Conservation (phyloP, 2,888 invertebrate genomes). For the Tenodera sinensis region DNA sequence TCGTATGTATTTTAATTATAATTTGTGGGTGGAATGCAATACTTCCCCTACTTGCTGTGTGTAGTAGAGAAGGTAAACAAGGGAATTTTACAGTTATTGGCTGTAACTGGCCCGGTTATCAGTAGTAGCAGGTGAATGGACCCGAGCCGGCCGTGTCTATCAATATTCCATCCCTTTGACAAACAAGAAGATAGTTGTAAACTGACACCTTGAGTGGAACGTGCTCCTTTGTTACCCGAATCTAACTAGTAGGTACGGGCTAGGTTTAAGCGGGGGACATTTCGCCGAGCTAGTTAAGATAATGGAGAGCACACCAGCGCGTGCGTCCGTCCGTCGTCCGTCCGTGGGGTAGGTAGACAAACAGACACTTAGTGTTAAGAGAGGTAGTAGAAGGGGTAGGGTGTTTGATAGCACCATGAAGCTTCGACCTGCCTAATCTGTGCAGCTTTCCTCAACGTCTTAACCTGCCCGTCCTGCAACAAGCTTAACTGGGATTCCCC, state of each 20-base stretch:
- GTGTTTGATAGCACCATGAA: neutral
- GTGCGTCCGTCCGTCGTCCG: no score
- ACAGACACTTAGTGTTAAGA: neutral
- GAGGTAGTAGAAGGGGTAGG: no score
- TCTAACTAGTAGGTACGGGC: no score
- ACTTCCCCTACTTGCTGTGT: no score
- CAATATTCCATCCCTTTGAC: neutral
- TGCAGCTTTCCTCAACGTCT: neutral
- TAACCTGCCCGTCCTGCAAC: neutral
- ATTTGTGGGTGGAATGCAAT: no score
- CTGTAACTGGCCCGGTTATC: no score
- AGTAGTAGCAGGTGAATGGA: no score
- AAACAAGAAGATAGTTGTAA: neutral
- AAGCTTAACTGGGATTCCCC: no score
- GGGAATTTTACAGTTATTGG: no score
- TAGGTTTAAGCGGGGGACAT: neutral
- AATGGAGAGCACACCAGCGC: slow-evolving; percentile 8
- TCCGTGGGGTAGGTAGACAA: slow-evolving; percentile 5
- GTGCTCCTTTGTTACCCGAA: neutral
- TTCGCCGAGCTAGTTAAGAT: slow-evolving; percentile 8
- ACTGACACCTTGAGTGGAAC: neutral
- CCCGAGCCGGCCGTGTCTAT: neutral
- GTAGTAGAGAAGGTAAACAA: no score
- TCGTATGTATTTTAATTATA: no score
- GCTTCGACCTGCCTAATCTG: neutral